phyloP scores from a whole-genome alignment of 2,888 invertebrate genomes.

The Scaeva pyrastri region DNA sequence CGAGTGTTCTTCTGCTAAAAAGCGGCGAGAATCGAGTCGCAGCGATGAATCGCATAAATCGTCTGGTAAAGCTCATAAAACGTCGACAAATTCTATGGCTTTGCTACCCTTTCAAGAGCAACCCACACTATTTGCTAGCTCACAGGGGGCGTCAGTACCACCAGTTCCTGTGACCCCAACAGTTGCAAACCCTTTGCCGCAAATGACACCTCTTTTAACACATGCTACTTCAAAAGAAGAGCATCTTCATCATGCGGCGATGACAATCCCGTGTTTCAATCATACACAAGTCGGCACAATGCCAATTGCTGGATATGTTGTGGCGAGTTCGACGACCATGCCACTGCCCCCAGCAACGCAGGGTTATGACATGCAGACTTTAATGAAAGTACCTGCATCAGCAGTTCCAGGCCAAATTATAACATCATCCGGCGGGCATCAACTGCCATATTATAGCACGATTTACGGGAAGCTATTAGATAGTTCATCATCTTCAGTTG shows the following conservation, averaged over 20 bases:
- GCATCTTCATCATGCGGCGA: constrained; percentile 71
- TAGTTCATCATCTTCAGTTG: constrained; percentile 78
- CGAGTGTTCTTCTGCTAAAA: constrained; percentile 73
- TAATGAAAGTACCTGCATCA: constrained; percentile 66
- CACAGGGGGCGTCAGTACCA: constrained; percentile 11
- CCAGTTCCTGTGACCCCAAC: background rate
- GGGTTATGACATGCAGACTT: constrained; percentile 69
- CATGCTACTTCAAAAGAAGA: constrained; percentile 44
- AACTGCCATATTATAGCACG: constrained; percentile 82
- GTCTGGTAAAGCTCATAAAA: constrained; percentile 38
- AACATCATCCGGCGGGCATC: constrained; percentile 70
- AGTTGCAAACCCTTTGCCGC: background rate
- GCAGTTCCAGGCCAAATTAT: constrained; percentile 31
- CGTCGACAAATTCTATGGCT: constrained; percentile 41
- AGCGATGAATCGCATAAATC: constrained; percentile 69
- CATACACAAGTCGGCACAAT: constrained; percentile 60
- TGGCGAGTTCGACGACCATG: constrained; percentile 75
- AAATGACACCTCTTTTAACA: background rate
- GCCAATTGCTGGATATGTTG: constrained; percentile 75
- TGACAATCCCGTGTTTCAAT: constrained; percentile 77
- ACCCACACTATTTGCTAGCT: constrained; percentile 9
- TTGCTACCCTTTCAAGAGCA: constrained; percentile 62
- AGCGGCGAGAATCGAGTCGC: constrained; percentile 79
- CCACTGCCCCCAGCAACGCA: constrained; percentile 78
- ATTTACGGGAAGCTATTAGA: constrained; percentile 85